phyloP scores from a whole-genome alignment of 2,797 vertebrate genomes.

The Selene dorsalis region DNA sequence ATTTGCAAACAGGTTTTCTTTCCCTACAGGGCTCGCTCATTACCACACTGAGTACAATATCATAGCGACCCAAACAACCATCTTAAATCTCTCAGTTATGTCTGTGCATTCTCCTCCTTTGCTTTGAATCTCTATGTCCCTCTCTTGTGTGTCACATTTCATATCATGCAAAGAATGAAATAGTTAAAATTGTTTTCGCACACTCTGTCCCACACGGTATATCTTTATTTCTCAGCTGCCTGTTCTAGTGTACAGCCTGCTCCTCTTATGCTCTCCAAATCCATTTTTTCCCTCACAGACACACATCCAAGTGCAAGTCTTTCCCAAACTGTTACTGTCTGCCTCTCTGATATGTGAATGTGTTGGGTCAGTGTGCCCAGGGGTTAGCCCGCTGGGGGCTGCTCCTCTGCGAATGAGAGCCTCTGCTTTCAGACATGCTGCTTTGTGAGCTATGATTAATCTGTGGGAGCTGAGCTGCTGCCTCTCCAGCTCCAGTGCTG shows the following conservation, averaged over 20 bases:
- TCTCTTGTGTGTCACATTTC: slow-evolving; percentile 10
- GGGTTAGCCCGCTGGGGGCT: slow-evolving; percentile 65
- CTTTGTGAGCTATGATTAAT: slow-evolving; percentile 87
- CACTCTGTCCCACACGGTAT: slow-evolving; percentile 12
- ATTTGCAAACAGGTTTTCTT: slow-evolving; percentile 55
- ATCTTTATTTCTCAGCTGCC: slow-evolving; percentile 57
- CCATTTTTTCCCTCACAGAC: slow-evolving; percentile 42
- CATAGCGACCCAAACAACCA: slow-evolving; percentile 41
- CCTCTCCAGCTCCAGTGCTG: slow-evolving; percentile 73
- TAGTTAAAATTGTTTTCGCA: slow-evolving; percentile 42
- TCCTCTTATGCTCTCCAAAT: slow-evolving; percentile 48
- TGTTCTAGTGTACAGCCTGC: slow-evolving; percentile 33
- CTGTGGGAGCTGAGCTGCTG: slow-evolving; percentile 76
- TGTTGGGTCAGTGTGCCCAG: slow-evolving; percentile 76
- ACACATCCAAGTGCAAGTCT: slow-evolving; percentile 54
- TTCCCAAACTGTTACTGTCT: slow-evolving; percentile 66
- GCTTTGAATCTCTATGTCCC: slow-evolving; percentile 30
- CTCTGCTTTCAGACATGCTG: slow-evolving; percentile 77
- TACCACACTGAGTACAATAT: slow-evolving; percentile 59
- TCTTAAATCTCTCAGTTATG: slow-evolving; percentile 62
- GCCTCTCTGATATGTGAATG: slow-evolving; percentile 74
- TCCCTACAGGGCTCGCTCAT: slow-evolving; percentile 58
- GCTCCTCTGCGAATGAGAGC: slow-evolving; percentile 71
- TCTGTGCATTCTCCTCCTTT: slow-evolving; percentile 28
- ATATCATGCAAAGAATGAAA: slow-evolving; percentile 28